Conservation (phyloP, 2,888 invertebrate species). For the Spicauda simplicius region DNA sequence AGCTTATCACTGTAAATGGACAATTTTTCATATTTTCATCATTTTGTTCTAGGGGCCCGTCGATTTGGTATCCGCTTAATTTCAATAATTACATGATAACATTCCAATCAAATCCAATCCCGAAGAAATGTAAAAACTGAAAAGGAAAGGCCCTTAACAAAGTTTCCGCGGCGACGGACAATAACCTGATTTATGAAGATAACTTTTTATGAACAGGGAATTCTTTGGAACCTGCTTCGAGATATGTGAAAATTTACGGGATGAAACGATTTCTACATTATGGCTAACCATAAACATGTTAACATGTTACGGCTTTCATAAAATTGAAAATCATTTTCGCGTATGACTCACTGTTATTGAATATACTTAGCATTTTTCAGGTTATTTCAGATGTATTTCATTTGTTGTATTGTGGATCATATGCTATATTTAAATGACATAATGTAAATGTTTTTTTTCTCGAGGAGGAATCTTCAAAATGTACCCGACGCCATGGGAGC, state of each 20-base stretch:
- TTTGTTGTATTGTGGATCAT: not conserved
- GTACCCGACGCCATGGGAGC: too few relatives aligned
- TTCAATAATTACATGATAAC: not conserved
- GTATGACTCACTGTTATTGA: constrained; percentile 17
- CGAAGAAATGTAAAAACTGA: constrained; percentile 11
- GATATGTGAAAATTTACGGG: constrained; percentile 14
- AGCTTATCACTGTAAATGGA: too few relatives aligned
- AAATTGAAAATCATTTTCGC: constrained; percentile 21
- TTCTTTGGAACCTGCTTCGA: constrained; percentile 6
- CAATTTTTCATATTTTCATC: too few relatives aligned
- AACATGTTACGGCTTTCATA: constrained; percentile 17
- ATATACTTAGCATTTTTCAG: not conserved
- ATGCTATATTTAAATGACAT: not conserved
- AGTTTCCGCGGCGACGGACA: constrained; percentile 19
- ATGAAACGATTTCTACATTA: constrained; percentile 9
- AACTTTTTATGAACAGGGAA: constrained; percentile 26
- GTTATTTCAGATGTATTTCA: not conserved
- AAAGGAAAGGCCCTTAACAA: constrained; percentile 21
- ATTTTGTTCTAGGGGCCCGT: too few relatives aligned
- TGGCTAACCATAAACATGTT: constrained; percentile 12
- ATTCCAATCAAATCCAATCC: not conserved
- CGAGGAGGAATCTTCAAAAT: too few relatives aligned
- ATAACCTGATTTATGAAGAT: constrained; percentile 33
- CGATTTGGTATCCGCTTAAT: not conserved
- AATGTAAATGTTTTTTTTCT: too few relatives aligned